A percentile compares a stretch with the other conserved stretches of the same genome.
phyloP scores from a whole-genome alignment of 2,113 vertebrate genomes.

The Rhinichthys klamathensis region DNA sequence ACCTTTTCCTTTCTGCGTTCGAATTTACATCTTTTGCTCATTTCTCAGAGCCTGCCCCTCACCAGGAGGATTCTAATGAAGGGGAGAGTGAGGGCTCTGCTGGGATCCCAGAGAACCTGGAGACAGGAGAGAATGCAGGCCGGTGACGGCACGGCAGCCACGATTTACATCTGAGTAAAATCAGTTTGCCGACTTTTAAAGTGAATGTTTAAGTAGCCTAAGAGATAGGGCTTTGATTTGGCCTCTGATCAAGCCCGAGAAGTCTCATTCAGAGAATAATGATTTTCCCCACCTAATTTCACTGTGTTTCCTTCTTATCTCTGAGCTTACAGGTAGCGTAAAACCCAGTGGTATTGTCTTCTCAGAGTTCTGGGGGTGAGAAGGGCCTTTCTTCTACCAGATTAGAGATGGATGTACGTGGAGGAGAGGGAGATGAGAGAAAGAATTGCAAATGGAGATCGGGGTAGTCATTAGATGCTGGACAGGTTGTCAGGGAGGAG shows the following conservation, averaged over 20 bases:
- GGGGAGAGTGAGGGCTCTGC: conserved; percentile 88
- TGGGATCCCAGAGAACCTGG: conserved; percentile 91
- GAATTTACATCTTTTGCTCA: conserved; percentile 98
- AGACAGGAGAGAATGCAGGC: conserved; percentile 94
- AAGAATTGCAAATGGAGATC: conserved; percentile 77
- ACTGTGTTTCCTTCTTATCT: conserved; percentile 75
- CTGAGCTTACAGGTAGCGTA: conserved; percentile 78
- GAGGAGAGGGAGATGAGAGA: conserved; percentile 56
- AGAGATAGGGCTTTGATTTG: conserved; percentile 98
- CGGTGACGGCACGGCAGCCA: conserved; percentile 84
- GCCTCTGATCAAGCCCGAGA: conserved; percentile 96
- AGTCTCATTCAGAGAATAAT: conserved; percentile 98
- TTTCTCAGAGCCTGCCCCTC: conserved; percentile 82
- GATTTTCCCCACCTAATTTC: conserved; percentile 67
- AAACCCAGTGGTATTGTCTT: conserved; percentile 80
- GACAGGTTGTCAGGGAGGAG: conserved; percentile 57
- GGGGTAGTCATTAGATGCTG: conserved; percentile 64
- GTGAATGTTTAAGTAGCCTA: conserved; percentile 99
- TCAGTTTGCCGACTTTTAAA: conserved; percentile 98
- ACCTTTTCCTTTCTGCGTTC: conserved; percentile 84
- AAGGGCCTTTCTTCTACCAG: conserved; percentile 75
- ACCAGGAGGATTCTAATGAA: conserved; percentile 99
- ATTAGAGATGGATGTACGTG: conserved; percentile 69
- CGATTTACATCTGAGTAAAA: conserved; percentile 99
- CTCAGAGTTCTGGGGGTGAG: conserved; percentile 66